Base-by-base conservation (phyloP, 2,113 vertebrate species). In the Atlantisia rogersi region DNA sequence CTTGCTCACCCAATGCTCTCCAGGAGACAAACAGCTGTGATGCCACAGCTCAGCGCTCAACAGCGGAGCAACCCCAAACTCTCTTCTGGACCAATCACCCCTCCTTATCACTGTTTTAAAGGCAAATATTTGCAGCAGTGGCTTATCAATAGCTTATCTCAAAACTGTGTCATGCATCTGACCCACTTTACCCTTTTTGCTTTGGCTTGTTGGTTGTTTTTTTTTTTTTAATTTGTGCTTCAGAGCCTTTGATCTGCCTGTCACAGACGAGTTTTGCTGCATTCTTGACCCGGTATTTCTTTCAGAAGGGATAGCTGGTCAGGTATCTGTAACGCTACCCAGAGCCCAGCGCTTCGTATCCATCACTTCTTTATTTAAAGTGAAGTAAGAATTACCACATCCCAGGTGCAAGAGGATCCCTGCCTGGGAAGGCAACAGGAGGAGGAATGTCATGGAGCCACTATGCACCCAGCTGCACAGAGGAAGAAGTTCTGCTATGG, bases 61-160 rank as follows among this genome's bases (percentile, higher is more conserved):
- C 37, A 9, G 12, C 1, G 2, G 28, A 50, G 42, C 35, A 40
- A 88, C 21, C 79, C 59, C 18, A 10, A 12, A 40, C 55, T 82
- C 79, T 39, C 44, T 24, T 77, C 62, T 39, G 39, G 29, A 79
- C 56, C 82, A 92, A 31, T 22, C n/a, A 74, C 60, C 15, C 11
- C 1, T 15, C 48, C 40, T 44, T 44, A 12, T 9, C 92, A 64
- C 71, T 63, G 56, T 59, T 88, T 53, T n/a, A 86, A 67, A 88
- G n/a, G 24, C 76, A 93, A 88, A 67, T 86, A 93, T 77, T 90
- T 94, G 79, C 60, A 90, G 79, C 63, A 70, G 86, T 26, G 35
- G 37, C 60, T 94, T 94, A 94, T 95, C 80, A 83, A 67, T 56
- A 95, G 64, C 80, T 96, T 96, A 93, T 97, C 94, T 92, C 76